Evolutionary conservation across 2,113 vertebrate genomes (phyloP).

Genomic region (Vulpes ferrilata): DNA sequence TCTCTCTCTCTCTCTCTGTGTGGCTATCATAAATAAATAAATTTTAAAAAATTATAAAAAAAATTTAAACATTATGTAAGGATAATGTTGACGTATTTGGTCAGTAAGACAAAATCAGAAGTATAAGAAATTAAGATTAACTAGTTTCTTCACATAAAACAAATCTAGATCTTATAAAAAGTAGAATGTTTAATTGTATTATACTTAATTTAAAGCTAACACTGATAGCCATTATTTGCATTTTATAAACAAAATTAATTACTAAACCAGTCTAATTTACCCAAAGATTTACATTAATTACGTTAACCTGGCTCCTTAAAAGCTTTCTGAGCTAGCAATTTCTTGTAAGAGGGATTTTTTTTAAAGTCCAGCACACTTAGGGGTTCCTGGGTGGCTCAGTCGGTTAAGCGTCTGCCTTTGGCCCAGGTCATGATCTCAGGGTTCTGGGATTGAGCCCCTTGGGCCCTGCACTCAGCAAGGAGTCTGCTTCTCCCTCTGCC

Average conservation of each 20-base stretch:
- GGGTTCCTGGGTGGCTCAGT: too few species aligned
- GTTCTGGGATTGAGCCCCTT: too few species aligned
- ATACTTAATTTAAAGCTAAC: neutral
- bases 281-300: neutral
- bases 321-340: neutral
- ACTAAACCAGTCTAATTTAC: conserved; percentile 18
- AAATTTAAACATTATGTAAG: neutral
- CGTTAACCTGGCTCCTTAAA: neutral
- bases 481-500: too few species aligned
- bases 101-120: neutral
- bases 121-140: neutral
- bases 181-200: neutral
- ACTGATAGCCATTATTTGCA: neutral
- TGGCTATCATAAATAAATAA: too few species aligned
- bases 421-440: too few species aligned
- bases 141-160: neutral
- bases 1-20: too few species aligned
- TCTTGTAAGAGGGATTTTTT: neutral
- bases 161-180: conserved; percentile 6
- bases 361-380: too few species aligned
- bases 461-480: too few species aligned
- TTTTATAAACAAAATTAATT: conserved; percentile 45
- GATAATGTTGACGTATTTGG: neutral
- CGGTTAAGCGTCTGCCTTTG: too few species aligned
- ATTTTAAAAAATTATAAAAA: too few species aligned